Evolutionary conservation across 2,113 vertebrate species (phyloP), one percentile per base, ranked within the genome.

Genomic region (Baryphthengus martii): DNA sequence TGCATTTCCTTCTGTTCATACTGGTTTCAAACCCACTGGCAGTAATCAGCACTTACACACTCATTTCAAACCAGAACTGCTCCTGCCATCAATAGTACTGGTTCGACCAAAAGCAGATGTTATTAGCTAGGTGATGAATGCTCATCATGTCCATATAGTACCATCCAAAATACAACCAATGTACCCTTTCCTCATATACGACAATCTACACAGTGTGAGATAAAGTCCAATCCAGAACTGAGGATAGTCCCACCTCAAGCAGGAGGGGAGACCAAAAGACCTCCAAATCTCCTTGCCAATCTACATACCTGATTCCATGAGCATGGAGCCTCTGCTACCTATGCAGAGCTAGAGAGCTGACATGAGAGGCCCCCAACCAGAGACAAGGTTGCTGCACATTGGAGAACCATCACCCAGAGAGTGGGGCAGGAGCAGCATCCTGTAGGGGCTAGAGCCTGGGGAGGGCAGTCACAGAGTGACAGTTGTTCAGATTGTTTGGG

Each of bases 231-330:
- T 58, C 13, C 33, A 82, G 25, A 49, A 44, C 0, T 14, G 13
- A 15, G 2, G 2, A 37, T 21, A 73, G 24, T 55, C 28, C 44
- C 28, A 52, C 1, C 13, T n/a, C 1, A 2, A 45, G 44, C 13
- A 85, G 71, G 9, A 89, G 25, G 28, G 21, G 11, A 10, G 14
- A 39, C 5, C 40, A 76, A 29, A 72, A 53, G 35, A 52, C 29
- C 31, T 21, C 35, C n/a, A 79, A 33, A 71, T 28, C 23, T 55
- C 45, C 28, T 20, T 93, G 49, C 28, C 20, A 59, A 59, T 11
- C 11, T 61, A 50, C 35, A 40, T 11, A 12, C 26, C 33, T 83
- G 37, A 86, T 67, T 53, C 67, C 37, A 33, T 28, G 21, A 49
- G 42, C 16, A 6, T 29, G n/a, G 44, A 89, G 12, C 29, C 18